Base-by-base conservation (phyloP, 2,113 vertebrate genomes). In the Boleophthalmus pectinirostris region DNA sequence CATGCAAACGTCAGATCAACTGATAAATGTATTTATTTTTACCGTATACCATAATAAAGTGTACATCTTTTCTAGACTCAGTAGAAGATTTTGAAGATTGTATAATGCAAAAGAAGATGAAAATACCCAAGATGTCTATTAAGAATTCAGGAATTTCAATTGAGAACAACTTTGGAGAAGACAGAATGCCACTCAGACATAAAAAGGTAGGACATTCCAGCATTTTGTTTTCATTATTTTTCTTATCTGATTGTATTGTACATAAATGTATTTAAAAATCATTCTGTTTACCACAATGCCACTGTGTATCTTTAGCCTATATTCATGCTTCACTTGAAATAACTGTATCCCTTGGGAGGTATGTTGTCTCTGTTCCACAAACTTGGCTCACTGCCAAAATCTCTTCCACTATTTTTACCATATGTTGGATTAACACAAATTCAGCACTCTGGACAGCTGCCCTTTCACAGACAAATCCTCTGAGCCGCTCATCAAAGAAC, bases 21-120 rank as follows among this genome's bases (percentile, higher is more conserved):
- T 64, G 9, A 60, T 45, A 9, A 43, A 54, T 54, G 2, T 10
- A 11, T n/a, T 3, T n/a, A 53, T 53, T n/a, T n/a, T 53, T 53
- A 20, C 49, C 7, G 9, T 78, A 15, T 12, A 75, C 83, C 70
- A 78, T 83, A 51, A 64, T 20, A 51, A 56, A 67, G 73, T 46
- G 73, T 74, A 20, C 79, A 51, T 71, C 35, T 56, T 82, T 75
- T 68, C 54, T 86, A 94, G 94, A 94, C 78, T 92, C 89, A 80
- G 83, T 94, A 88, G 92, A 94, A 70, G 97, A 98, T 93, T 96
- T 99, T 95, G 96, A 98, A 94, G 95, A 97, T 88, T 95, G 95
- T 94, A 96, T 98, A 95, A 97, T 97, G 95, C 97, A 98, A 95
- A 99, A 98, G 95, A 99, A 98, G 96, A 98, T 99, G 94, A 99